Evolutionary conservation across 2,888 invertebrate genomes (phyloP), one percentile per base, ranked within the genome.

Genomic region (Baronia brevicornis): DNA sequence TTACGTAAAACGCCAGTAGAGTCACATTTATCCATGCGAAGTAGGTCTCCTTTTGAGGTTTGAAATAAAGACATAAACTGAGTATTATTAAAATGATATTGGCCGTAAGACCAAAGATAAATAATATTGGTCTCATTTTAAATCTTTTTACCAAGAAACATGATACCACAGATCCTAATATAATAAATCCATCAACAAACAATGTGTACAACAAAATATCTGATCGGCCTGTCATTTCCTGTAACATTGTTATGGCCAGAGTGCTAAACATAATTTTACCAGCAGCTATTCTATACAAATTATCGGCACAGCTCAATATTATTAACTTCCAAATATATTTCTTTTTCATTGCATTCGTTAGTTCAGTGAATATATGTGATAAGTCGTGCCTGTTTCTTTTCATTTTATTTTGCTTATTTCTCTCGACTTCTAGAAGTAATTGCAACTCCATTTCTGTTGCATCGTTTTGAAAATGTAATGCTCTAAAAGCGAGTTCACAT

Each of bases 321-420:
- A 39, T 41, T 10, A 46, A 33, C 25, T 44, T 44, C 50, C 47
- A 48, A 29, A 50, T 43, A 25, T 46, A 47, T 30, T 13, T 35
- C 22, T 43, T 27, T 11, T 21, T 41, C 0, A 33, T 8, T 6
- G 41, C 37, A 3, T 15, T 31, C 8, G 12, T 27, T 5, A 45
- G 23, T 21, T 33, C 24, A 7, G n/a, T 7, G 2, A 20, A 5
- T 13, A 14, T 15, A n/a, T 14, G 2, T 15, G 14, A 11, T 5
- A 26, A 21, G 10, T 21, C 10, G 12, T 24, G 9, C 24, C 37
- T 2, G 7, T 7, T n/a, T 11, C 12, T 4, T 26, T 13, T 2
- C n/a, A 21, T 27, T 38, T 43, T n/a, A 4, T 40, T 9, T 10
- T 15, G 9, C 15, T 26, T 28, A 9, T 23, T 32, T 14, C 21